A percentile compares a stretch with the other conserved stretches of the same genome.
phyloP scores from a whole-genome alignment of 2,797 vertebrate species.

The Sternotherus odoratus region DNA sequence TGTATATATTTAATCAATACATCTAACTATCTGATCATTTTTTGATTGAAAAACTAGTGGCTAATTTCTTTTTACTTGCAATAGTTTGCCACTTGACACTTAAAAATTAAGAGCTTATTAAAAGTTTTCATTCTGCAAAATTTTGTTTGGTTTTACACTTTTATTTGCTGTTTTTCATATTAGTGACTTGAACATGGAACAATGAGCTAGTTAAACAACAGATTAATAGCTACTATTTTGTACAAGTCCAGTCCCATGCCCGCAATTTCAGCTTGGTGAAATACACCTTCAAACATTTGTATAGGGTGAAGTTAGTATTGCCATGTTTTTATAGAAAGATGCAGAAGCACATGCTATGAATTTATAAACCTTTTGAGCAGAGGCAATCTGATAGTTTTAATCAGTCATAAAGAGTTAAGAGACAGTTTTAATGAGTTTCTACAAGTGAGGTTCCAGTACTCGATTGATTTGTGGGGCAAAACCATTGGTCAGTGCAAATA shows the following conservation, averaged over 20 bases:
- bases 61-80: not conserved
- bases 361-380: not conserved
- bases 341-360: not conserved
- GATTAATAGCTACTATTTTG: not conserved
- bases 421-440: not conserved
- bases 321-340: not conserved
- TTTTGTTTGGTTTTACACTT: rapidly evolving
- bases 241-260: not conserved
- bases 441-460: not conserved
- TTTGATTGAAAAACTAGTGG: not conserved
- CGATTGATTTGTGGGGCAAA: not conserved
- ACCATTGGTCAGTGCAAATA: conserved; percentile 28
- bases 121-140: not conserved
- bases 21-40: not conserved
- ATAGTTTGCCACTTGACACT: not conserved
- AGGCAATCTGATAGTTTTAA: not conserved
- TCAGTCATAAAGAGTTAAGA: not conserved
- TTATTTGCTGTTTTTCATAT: not conserved
- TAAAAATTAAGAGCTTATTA: not conserved
- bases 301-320: not conserved
- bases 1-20: not conserved
- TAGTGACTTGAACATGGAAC: not conserved
- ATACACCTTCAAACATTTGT: not conserved
- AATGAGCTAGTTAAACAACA: not conserved
- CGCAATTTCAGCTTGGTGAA: not conserved